Conservation (phyloP, 2,113 vertebrate genomes). For the Corvus moneduloides region DNA sequence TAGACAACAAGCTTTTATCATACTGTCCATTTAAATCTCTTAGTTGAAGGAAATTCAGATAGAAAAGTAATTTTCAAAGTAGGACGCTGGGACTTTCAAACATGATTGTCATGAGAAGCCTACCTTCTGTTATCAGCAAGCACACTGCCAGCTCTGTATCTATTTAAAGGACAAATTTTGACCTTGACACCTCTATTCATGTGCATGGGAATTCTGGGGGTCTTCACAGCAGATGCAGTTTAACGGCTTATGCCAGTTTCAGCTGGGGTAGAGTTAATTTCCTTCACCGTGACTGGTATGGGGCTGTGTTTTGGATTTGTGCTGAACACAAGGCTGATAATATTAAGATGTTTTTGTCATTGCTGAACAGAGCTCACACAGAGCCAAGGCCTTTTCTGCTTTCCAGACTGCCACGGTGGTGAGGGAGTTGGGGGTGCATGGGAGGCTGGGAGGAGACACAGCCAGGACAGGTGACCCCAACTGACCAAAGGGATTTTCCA, state of each 20-base stretch:
- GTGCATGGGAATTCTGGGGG: not conserved
- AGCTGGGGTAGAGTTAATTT: not conserved
- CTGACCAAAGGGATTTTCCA: not conserved
- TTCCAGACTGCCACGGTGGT: rapidly evolving
- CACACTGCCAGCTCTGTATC: not conserved
- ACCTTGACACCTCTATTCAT: not conserved
- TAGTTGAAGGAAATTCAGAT: not conserved
- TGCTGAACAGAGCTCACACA: not conserved
- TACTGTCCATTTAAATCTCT: not conserved
- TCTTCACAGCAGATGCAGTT: not conserved
- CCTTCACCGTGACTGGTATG: not conserved
- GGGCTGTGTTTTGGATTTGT: not conserved
- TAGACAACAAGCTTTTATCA: not conserved
- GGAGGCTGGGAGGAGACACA: not conserved
- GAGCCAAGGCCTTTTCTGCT: not conserved
- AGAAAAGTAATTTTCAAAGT: not conserved
- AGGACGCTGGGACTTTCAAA: not conserved
- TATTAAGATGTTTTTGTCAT: not conserved
- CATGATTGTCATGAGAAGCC: not conserved
- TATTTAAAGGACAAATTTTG: not conserved
- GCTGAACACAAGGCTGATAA: not conserved
- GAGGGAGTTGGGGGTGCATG: not conserved
- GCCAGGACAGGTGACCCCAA: not conserved
- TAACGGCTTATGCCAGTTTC: not conserved
- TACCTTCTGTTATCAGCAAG: not conserved